Evolutionary conservation across 2,113 vertebrate genomes (phyloP), one percentile per base, ranked within the genome.

Genomic region (Symphodus melops): DNA sequence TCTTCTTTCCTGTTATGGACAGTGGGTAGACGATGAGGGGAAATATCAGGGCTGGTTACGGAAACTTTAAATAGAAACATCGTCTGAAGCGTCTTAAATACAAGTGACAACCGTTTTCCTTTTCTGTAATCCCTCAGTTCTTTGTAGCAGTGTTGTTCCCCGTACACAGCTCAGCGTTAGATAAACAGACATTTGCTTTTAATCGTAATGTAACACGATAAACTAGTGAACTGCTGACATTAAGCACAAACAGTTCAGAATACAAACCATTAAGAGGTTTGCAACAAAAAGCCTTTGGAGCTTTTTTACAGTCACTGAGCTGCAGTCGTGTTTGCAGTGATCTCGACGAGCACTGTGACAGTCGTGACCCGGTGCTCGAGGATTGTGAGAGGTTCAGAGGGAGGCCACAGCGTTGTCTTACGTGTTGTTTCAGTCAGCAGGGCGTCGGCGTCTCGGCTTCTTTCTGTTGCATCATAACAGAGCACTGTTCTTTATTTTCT

Each of bases 341-440:
- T n/a, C 0, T 1, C 46, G 52, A 33, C 39, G 25, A 51, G 1
- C 33, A 1, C 54, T 28, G 12, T 37, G n/a, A 44, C 66, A 23
- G 19, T 19, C 1, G 12, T 23, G 58, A 69, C 36, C 57, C 33
- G 0, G n/a, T 37, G 28, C 19, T 20, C 1, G 11, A 63, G 56
- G 56, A 37, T 37, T 71, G 48, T 48, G 4, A 17, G 54, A 58
- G 70, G 71, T 67, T 68, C 76, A 70, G 64, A 59, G 70, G 48
- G 42, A 64, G 66, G 12, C 51, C 20, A 16, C 42, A 68, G 59
- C 2, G 33, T 5, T 39, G 72, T 71, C 57, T 28, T 42, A 73
- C 68, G 68, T 79, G 68, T 23, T 20, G 39, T 52, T 66, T 58
- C 8, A 41, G 58, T 19, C n/a, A 53, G 3, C 23, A 28, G 60